phyloP scores from a whole-genome alignment of 2,888 invertebrate genomes.

The Cephonodes hylas region DNA sequence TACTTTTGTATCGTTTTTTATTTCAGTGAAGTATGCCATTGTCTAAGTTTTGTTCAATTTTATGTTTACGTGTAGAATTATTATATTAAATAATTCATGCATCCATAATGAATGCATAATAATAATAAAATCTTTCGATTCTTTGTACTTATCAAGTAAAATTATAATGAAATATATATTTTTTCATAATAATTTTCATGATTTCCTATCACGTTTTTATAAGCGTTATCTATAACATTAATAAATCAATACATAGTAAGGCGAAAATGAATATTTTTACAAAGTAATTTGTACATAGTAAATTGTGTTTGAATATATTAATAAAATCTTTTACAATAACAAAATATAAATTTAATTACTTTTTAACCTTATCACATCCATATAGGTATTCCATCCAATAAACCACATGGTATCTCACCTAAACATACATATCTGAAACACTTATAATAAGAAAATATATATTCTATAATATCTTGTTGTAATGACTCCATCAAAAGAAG shows the following conservation, averaged over 20 bases:
- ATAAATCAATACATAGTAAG: slow-evolving; percentile 77
- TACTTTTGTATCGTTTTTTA: slow-evolving; percentile 36
- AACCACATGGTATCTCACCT: too few relatives aligned
- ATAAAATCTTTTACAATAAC: slow-evolving; percentile 77
- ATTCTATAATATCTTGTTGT: too few relatives aligned
- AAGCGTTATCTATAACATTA: slow-evolving; percentile 75
- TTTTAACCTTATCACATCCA: too few relatives aligned
- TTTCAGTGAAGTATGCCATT: slow-evolving; percentile 47
- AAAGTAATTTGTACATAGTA: slow-evolving; percentile 80
- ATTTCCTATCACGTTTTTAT: slow-evolving; percentile 68
- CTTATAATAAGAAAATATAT: too few relatives aligned
- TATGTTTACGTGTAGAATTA: slow-evolving; percentile 39
- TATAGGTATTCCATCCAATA: too few relatives aligned
- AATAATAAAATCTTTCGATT: slow-evolving; percentile 49
- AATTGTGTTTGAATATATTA: slow-evolving; percentile 78
- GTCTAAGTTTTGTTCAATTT: slow-evolving; percentile 50
- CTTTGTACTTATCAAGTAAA: slow-evolving; percentile 73
- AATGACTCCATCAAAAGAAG: too few relatives aligned
- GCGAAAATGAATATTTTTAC: slow-evolving; percentile 80
- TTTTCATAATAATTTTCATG: slow-evolving; percentile 70
- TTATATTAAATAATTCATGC: slow-evolving; percentile 45
- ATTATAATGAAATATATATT: slow-evolving; percentile 64
- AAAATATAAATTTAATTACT: slow-evolving; percentile 15
- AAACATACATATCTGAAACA: too few relatives aligned
- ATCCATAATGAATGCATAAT: slow-evolving; percentile 57